Conservation (phyloP, 2,113 vertebrate genomes). For the Ceratotherium simum region DNA sequence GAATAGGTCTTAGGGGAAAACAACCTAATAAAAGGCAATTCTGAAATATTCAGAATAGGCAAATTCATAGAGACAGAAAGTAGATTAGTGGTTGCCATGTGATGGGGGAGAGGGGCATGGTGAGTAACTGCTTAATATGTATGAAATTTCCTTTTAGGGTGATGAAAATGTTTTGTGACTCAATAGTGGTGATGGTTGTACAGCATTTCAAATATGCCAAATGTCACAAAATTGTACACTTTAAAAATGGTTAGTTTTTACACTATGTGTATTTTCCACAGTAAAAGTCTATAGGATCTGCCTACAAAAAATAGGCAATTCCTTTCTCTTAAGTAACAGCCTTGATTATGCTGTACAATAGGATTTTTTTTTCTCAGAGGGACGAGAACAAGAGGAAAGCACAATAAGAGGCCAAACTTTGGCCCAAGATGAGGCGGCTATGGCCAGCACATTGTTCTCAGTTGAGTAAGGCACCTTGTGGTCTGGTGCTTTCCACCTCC, state of each 20-base stretch:
- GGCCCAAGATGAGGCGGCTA: not conserved
- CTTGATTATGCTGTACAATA: not conserved
- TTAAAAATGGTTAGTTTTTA: conserved; percentile 7
- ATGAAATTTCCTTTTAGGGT: not conserved
- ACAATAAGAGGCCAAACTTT: not conserved
- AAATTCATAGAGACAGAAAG: not conserved
- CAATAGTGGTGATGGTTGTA: not conserved
- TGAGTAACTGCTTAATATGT: not conserved
- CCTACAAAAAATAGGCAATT: not conserved
- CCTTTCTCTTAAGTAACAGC: not conserved
- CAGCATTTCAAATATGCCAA: not conserved
- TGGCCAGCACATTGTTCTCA: not conserved
- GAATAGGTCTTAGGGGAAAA: not conserved
- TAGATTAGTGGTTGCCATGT: not conserved
- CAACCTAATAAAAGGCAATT: not conserved
- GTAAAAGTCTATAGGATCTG: not conserved
- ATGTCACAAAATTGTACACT: not conserved
- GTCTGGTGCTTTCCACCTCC: not conserved
- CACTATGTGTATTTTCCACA: not conserved
- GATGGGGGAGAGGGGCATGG: too few species aligned
- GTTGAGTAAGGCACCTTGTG: not conserved
- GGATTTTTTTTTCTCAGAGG: not conserved
- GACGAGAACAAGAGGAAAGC: not conserved
- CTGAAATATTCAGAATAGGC: not conserved
- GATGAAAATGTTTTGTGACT: not conserved